phyloP scores from a whole-genome alignment of 2,113 vertebrate genomes.

The Stictonetta naevosa region DNA sequence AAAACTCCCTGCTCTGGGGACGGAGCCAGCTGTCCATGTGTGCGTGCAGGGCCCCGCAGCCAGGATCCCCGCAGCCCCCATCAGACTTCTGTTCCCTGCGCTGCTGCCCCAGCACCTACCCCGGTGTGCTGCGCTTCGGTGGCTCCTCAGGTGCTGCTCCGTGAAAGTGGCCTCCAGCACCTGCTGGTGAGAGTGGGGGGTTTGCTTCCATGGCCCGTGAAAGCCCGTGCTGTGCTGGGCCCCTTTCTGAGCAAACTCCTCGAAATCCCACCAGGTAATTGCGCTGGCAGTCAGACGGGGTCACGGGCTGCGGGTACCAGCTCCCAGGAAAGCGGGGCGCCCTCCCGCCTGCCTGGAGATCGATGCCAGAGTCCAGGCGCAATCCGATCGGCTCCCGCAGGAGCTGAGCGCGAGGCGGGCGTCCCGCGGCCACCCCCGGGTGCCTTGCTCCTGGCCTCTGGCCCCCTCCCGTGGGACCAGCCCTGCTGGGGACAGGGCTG shows the following conservation, averaged over 20 bases:
- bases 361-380: rapidly evolving
- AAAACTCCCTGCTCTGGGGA: rapidly evolving
- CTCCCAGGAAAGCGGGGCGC: not conserved
- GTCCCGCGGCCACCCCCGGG: too few relatives aligned
- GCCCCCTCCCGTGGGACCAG: too few relatives aligned
- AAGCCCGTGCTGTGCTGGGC: not conserved
- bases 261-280: rapidly evolving
- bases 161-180: not conserved
- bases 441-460: too few relatives aligned
- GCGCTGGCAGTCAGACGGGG: not conserved
- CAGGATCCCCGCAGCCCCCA: not conserved
- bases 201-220: not conserved
- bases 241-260: not conserved
- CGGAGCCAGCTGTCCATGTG: not conserved
- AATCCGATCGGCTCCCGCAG: rapidly evolving
- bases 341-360: not conserved
- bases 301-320: rapidly evolving
- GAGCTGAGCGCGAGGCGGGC: rapidly evolving
- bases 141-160: not conserved
- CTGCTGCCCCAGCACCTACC: not conserved
- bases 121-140: not conserved
- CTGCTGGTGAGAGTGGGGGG: not conserved
- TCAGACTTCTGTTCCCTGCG: not conserved
- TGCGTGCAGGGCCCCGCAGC: not conserved
- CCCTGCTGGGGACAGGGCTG: not conserved